Evolutionary conservation across 2,888 invertebrate genomes (phyloP).

Genomic region (Drosophila lutescens): DNA sequence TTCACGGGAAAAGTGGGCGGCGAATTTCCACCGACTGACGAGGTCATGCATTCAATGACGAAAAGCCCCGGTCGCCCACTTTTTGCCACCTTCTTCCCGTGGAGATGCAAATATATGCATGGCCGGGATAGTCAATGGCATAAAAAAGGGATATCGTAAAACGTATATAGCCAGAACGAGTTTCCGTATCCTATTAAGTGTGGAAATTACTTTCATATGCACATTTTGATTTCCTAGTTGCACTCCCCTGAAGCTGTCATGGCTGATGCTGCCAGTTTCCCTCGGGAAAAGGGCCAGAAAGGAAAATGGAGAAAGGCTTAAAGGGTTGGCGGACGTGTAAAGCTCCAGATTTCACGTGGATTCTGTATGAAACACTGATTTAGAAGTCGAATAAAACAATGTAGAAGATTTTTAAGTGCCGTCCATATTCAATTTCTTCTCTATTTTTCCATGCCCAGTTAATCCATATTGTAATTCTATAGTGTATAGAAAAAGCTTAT

Average conservation of each 20-base stretch:
- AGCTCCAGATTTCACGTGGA: background rate
- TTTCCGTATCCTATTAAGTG: constrained; percentile 78
- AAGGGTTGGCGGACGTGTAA: background rate
- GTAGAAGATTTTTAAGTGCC: too few species aligned
- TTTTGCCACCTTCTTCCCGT: constrained; percentile 18
- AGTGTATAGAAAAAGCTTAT: too few species aligned
- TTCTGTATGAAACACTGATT: background rate
- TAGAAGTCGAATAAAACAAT: too few species aligned
- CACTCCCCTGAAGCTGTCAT: constrained; percentile 46
- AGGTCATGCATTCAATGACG: constrained; percentile 62
- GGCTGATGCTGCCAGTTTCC: constrained; percentile 28
- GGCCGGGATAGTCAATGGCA: constrained; percentile 58
- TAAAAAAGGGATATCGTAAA: constrained; percentile 70
- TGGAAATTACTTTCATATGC: constrained; percentile 79
- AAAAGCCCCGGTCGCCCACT: constrained; percentile 26
- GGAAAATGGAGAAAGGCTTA: constrained; percentile 8
- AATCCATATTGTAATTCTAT: too few species aligned
- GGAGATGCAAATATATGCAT: constrained; percentile 63
- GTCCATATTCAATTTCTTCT: too few species aligned
- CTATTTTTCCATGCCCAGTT: too few species aligned
- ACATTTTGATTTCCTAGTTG: constrained; percentile 76
- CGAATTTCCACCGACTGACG: constrained; percentile 41
- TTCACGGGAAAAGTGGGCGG: constrained; percentile 51
- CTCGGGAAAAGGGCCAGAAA: constrained; percentile 4
- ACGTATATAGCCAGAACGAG: constrained; percentile 72